phyloP scores from a whole-genome alignment of 2,113 vertebrate genomes.

The Numenius arquata region DNA sequence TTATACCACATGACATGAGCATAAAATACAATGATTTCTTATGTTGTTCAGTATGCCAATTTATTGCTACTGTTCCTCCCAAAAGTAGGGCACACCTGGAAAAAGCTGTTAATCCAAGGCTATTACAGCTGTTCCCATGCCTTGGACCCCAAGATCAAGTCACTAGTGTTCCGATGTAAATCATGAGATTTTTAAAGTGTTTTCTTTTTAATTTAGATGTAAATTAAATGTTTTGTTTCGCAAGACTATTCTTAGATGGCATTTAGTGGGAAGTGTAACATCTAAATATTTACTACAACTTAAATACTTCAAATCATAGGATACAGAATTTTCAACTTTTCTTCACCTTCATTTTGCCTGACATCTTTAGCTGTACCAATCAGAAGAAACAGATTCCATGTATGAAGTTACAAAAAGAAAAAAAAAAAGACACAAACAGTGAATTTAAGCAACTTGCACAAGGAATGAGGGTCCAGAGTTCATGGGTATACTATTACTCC shows the following conservation, averaged over 20 bases:
- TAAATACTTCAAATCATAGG: constrained; percentile 21
- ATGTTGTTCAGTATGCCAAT: not conserved
- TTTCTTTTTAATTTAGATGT: not conserved
- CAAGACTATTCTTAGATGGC: constrained; percentile 5
- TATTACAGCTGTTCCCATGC: not conserved
- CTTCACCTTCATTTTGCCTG: not conserved
- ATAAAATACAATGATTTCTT: constrained; percentile 32
- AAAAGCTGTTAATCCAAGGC: not conserved
- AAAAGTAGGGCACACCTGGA: not conserved
- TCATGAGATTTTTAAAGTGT: not conserved
- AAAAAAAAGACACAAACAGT: not conserved
- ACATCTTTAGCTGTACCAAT: not conserved
- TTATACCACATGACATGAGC: constrained; percentile 32
- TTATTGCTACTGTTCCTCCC: constrained; percentile 3
- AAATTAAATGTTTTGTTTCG: not conserved
- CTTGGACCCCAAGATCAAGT: not conserved
- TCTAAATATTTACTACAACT: constrained; percentile 40
- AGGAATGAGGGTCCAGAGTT: not conserved
- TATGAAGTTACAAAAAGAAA: not conserved
- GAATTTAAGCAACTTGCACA: not conserved
- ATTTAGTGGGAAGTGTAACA: constrained; percentile 33
- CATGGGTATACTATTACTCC: not conserved
- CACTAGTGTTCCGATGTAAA: not conserved
- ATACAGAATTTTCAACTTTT: not conserved
- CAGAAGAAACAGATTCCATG: constrained; percentile 37